These are phyloP conservation scores for Epinotia bilunana DNA, from an alignment of 2,888 invertebrate species.

Conservation along the genomic window DNA sequence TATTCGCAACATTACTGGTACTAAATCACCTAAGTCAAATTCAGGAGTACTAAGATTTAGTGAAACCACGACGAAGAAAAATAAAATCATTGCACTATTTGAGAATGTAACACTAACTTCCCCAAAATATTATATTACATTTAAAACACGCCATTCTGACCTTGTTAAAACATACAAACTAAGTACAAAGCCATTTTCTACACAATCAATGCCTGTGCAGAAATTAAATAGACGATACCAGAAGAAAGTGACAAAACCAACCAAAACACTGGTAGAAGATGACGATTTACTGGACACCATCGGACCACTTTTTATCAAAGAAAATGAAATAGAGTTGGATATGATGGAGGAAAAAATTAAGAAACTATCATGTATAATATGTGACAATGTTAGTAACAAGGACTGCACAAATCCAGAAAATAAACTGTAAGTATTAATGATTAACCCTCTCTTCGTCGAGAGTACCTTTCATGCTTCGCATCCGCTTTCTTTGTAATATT, in stretches of 20 bases:
- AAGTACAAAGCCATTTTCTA: neutral
- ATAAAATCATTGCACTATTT: conserved; percentile 1
- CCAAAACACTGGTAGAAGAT: neutral
- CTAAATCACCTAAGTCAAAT: conserved; percentile 36
- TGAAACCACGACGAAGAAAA: conserved; percentile 1
- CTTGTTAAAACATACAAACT: neutral
- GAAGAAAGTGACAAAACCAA: neutral
- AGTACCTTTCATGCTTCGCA: neutral
- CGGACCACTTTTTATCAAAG: conserved; percentile 11
- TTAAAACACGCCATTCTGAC: neutral
- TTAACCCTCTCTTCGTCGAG: neutral
- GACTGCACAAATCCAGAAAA: conserved; percentile 65
- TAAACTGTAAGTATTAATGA: conserved; percentile 64
- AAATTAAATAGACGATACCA: neutral
- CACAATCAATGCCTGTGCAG: neutral
- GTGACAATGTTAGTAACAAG: conserved; percentile 63
- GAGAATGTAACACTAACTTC: neutral
- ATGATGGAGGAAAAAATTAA: conserved; percentile 17
- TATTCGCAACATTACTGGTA: neutral
- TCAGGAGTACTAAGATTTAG: conserved; percentile 13
- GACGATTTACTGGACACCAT: neutral
- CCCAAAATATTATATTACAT: neutral
- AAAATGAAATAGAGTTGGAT: neutral
- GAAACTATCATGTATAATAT: conserved; percentile 65
- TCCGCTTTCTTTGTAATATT: conserved; percentile 21